Evolutionary conservation across 2,797 vertebrate species (phyloP).

Genomic region (Platalea minor): DNA sequence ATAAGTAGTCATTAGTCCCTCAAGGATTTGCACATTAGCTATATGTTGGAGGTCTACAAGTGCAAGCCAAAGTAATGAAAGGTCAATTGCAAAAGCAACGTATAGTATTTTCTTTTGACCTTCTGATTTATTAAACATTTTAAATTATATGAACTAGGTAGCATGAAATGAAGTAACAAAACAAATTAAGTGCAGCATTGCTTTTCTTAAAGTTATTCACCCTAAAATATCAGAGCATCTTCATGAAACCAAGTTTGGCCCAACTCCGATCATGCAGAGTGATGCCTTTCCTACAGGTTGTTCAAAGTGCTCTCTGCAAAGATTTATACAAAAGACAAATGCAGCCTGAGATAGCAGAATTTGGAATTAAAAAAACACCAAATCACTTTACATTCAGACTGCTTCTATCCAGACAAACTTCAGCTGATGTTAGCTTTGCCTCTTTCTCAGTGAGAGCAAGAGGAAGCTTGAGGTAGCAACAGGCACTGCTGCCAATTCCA

Average conservation of each 20-base stretch:
- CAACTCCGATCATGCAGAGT: rapidly evolving
- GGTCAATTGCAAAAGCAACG: neutral
- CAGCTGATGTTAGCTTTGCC: neutral
- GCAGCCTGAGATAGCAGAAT: neutral
- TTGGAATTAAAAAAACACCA: neutral
- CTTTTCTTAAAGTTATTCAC: neutral
- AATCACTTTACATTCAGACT: neutral
- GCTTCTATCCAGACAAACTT: neutral
- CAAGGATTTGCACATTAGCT: neutral
- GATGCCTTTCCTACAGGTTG: neutral
- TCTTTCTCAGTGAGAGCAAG: neutral
- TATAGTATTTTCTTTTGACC: neutral
- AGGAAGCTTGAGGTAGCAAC: neutral
- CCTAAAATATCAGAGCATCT: neutral
- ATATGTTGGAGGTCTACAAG: neutral
- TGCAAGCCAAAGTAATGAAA: neutral
- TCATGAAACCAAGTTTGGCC: neutral
- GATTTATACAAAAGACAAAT: neutral
- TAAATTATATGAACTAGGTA: neutral
- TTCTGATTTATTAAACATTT: neutral
- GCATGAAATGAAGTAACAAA: neutral
- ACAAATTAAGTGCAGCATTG: neutral
- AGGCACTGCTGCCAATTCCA: neutral
- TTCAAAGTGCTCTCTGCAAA: neutral
- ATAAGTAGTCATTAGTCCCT: neutral